Evolutionary conservation across 2,113 vertebrate genomes (phyloP), one percentile per base, ranked within the genome.

Genomic region (Spilogale gracilis): DNA sequence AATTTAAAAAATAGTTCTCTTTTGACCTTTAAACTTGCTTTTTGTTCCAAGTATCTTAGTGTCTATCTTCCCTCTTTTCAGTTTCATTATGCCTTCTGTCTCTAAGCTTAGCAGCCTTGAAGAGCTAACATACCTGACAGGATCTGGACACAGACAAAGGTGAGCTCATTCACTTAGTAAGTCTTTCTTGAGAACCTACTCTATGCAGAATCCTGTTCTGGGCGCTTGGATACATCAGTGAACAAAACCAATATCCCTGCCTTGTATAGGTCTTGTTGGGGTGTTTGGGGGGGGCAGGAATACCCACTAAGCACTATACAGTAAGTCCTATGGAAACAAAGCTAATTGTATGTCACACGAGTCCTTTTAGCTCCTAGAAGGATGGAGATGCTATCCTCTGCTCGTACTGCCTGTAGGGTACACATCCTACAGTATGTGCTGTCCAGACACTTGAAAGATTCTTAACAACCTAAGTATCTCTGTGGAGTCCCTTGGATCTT

Each of bases 1-100:
- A 95, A 94, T 92, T 78, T 52, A 32, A 78, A 78, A 96, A 96
- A 45, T 12, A 32, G 12, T 83, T 83, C 11, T 92, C 63, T 91
- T 87, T 43, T 87, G 50, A 82, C 6, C 23, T 69, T 80, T 71
- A 87, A 78, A 23, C 9, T 79, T 90, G 58, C 38, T 88, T 90
- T 81, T 48, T 73, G 32, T 67, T n/a, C 18, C 50, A 61, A 74
- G 30, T 48, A 50, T n/a, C 10, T 92, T 81, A 32, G 23, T 20
- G 11, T 8, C 45, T 32, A 18, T 84, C 48, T 95, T 88, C 9
- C 11, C 5, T 87, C 60, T 38, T 94, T 86, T 87, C 30, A 52
- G 43, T 73, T 89, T 82, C 27, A 12, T 84, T 61, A 8, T 79
- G 81, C 52, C 21, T 76, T 85, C 78, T 76, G 9, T 78, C 23